Evolutionary conservation across 2,888 invertebrate genomes (phyloP).

Genomic region (Bibio marci): DNA sequence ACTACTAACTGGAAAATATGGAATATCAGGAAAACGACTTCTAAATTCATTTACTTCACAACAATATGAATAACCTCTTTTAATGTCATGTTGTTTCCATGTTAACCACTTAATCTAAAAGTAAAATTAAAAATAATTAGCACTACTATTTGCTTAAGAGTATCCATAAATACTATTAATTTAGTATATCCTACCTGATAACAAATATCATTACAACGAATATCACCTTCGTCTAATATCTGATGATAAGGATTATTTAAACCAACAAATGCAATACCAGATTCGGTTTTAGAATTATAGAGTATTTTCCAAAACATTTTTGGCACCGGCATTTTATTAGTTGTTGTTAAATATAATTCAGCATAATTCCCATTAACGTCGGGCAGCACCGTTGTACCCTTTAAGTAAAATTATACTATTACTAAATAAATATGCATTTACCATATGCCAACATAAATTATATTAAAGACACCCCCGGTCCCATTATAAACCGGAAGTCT

Average conservation of each 20-base stretch:
- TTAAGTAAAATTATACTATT: no score
- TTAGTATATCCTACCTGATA: slow-evolving; percentile 4
- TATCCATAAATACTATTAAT: no score
- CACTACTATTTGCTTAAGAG: no score
- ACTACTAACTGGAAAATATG: slow-evolving; percentile 7
- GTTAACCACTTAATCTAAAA: slow-evolving; percentile 16
- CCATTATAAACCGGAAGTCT: no score
- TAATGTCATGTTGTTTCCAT: slow-evolving; percentile 13
- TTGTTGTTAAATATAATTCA: slow-evolving; percentile 18
- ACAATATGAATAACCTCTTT: slow-evolving; percentile 22
- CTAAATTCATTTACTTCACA: slow-evolving; percentile 21
- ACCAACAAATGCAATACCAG: slow-evolving; percentile 27
- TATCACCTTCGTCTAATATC: slow-evolving; percentile 10
- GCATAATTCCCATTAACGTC: slow-evolving; percentile 16
- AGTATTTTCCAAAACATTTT: slow-evolving; percentile 29
- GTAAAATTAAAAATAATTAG: no score
- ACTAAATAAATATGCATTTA: no score
- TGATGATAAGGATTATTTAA: slow-evolving; percentile 27
- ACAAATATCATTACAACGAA: slow-evolving; percentile 19
- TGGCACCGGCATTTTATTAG: slow-evolving; percentile 19
- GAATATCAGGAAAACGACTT: slow-evolving; percentile 4
- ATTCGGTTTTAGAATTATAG: slow-evolving; percentile 19
- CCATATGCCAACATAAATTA: no score
- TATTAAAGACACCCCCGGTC: no score
- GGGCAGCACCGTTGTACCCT: no score